Evolutionary conservation across 2,888 invertebrate species (phyloP).

Genomic region (Eupithecia inturbata): DNA sequence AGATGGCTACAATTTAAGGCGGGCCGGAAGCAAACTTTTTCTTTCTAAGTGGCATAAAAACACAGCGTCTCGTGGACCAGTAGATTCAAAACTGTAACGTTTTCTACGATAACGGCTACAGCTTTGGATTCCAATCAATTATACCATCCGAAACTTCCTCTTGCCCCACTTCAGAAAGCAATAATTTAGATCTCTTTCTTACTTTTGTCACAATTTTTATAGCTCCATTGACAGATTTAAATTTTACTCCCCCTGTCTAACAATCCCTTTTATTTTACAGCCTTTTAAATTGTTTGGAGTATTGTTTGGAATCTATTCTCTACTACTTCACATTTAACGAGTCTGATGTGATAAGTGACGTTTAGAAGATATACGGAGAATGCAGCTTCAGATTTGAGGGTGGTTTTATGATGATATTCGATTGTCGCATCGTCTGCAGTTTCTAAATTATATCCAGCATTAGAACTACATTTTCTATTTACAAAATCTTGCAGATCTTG

Average conservation of each 20-base stretch:
- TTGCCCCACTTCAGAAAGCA: constrained; percentile 26
- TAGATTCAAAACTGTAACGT: neutral
- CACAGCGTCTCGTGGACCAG: neutral
- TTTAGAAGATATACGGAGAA: constrained; percentile 36
- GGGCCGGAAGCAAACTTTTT: neutral
- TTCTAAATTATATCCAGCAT: neutral
- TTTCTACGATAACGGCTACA: neutral
- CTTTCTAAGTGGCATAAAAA: neutral
- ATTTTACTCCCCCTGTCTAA: constrained; percentile 47
- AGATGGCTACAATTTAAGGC: neutral
- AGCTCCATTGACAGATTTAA: constrained; percentile 57
- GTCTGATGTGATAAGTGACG: constrained; percentile 54
- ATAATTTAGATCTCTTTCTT: constrained; percentile 46
- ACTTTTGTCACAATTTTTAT: constrained; percentile 48
- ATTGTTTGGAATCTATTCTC: constrained; percentile 53
- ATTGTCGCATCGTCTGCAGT: neutral
- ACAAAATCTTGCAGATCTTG: neutral
- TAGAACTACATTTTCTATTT: neutral
- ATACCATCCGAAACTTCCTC: constrained; percentile 12
- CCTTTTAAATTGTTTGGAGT: constrained; percentile 49
- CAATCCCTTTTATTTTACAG: constrained; percentile 55
- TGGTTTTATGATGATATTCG: neutral
- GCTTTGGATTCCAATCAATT: constrained; percentile 7
- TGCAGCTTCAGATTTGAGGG: neutral
- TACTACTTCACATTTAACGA: constrained; percentile 51